Evolutionary conservation across 2,888 invertebrate genomes (phyloP), one percentile per base, ranked within the genome.

Genomic region (Marronus borbonicus): DNA sequence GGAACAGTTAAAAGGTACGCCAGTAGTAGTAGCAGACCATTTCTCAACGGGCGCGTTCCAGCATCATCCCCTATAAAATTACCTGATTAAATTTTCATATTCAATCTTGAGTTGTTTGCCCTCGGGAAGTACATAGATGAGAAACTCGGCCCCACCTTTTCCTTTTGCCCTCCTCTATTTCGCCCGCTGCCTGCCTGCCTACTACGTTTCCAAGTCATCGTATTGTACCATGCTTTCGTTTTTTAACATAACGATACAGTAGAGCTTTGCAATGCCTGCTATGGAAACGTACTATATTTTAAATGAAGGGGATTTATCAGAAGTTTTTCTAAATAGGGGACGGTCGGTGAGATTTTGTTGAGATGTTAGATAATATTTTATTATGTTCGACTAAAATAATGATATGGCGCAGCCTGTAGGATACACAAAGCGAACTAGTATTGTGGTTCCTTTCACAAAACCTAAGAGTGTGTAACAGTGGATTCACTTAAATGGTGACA

Each of bases 1-100:
- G 49, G 60, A 74, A 62, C 72, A 74, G 60, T 74, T 74, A 74
- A 60, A 74, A 74, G 60, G 60, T 49, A 74, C 44, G 44, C 10
- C 12, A 44, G 44, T 44, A 44, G 12, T 44, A 12, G 3, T 12
- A 12, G 44, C 12, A 44, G 44, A 85, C 84, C 86, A 86, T 87
- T 86, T 86, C 85, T 84, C 83, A 84, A 83, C 83, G 83, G 83
- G 84, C 72, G 87, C 85, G 86, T 85, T 85, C 85, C 85, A 83
- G 78, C 88, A 87, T 88, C 87, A 88, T 89, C 90, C 91, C 91
- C 91, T 91, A 91, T 92, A 91, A 92, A 92, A 92, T 92, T 92
- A 92, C 91, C 90, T 90, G 91, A 93, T 93, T 93, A 93, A 93
- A 93, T 92, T 93, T 93, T 93, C 93, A 93, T 93, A 93, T 93